These are phyloP conservation scores for Semnornis frantzii DNA, from an alignment of 2,113 vertebrate genomes.

Conservation along the genomic window DNA sequence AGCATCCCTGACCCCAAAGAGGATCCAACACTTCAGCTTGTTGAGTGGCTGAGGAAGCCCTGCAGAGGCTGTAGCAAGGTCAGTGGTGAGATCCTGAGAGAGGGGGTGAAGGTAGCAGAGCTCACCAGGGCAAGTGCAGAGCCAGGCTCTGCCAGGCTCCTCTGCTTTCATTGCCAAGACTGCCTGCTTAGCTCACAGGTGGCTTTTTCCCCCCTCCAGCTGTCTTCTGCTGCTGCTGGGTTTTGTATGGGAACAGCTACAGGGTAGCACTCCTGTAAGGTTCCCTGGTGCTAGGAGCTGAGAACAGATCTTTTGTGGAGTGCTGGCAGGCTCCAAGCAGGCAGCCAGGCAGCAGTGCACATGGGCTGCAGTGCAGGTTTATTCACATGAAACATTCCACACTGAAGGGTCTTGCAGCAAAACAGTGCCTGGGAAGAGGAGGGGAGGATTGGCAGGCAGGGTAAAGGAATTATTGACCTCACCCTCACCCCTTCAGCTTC, in stretches of 20 bases:
- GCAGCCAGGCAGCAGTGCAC: neutral
- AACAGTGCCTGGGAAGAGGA: neutral
- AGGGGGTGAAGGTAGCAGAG: neutral
- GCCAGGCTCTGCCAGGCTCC: too few relatives aligned
- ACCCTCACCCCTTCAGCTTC: neutral
- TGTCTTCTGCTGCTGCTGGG: neutral
- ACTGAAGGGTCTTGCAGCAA: neutral
- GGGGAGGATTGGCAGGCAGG: neutral
- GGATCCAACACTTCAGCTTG: neutral
- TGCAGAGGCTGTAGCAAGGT: neutral
- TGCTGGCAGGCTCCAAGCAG: neutral
- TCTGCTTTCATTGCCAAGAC: neutral
- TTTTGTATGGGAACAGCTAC: neutral
- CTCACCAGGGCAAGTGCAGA: neutral
- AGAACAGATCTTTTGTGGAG: neutral
- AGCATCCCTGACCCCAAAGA: neutral
- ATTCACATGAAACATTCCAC: neutral
- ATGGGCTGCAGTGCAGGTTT: neutral
- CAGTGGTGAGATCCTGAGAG: fast-evolving
- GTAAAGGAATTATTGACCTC: neutral
- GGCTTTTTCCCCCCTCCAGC: neutral
- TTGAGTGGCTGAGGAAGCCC: neutral
- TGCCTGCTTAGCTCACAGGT: neutral
- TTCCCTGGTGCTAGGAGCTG: neutral
- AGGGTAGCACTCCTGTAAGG: neutral